A percentile compares a stretch with the other conserved stretches of the same genome.
Evolutionary conservation across 2,797 vertebrate genomes (phyloP).

Genomic region (Okamejei kenojei): DNA sequence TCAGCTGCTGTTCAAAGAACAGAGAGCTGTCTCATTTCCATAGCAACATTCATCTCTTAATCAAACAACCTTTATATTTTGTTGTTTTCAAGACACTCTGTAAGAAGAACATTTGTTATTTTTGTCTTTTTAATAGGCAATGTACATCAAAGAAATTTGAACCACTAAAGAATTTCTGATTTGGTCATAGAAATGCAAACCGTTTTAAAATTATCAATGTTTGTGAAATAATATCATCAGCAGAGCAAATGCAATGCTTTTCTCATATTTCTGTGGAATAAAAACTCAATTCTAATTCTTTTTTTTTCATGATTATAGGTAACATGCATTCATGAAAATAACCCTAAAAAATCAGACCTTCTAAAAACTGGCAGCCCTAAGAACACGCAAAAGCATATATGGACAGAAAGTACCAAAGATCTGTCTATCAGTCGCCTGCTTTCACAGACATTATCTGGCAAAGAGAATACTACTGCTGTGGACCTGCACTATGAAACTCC

Average conservation of each 20-base stretch:
- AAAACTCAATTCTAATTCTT: constrained; percentile 22
- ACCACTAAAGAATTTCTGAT: neutral
- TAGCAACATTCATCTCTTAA: neutral
- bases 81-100: neutral
- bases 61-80: neutral
- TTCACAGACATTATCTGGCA: constrained; percentile 91
- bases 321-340: constrained; percentile 74
- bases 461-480: constrained; percentile 88
- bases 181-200: neutral
- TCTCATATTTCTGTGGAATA: neutral
- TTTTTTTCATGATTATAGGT: constrained; percentile 62
- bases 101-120: neutral
- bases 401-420: constrained; percentile 96
- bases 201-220: neutral
- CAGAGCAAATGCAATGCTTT: neutral
- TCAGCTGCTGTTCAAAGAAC: neutral
- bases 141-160: neutral
- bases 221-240: neutral
- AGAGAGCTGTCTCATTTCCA: neutral
- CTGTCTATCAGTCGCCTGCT: constrained; percentile 93
- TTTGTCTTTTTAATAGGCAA: neutral
- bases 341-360: constrained; percentile 74
- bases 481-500: constrained; percentile 91
- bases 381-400: constrained; percentile 91
- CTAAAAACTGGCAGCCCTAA: constrained; percentile 86